Evolutionary conservation across 2,888 invertebrate species (phyloP).

Genomic region (Cephus sareptanus): DNA sequence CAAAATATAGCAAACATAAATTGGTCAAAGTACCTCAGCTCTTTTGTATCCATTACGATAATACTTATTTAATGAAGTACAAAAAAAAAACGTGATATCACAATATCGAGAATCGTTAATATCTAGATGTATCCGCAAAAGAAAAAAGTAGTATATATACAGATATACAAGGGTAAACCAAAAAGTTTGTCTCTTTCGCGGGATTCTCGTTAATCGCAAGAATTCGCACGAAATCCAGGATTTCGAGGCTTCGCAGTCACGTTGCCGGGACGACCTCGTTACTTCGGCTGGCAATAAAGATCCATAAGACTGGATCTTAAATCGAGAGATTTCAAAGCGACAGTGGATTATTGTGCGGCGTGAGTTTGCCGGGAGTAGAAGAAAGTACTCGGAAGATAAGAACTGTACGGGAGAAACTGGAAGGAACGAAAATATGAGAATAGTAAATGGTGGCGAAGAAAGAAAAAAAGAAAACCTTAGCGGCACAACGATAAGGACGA

Average conservation of each 20-base stretch:
- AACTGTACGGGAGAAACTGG: not conserved
- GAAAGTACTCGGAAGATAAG: not conserved
- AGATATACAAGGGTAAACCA: not conserved
- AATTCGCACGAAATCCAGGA: not conserved
- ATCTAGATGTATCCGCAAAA: not conserved
- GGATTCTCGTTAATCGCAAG: not conserved
- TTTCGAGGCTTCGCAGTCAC: not conserved
- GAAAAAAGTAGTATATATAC: not conserved
- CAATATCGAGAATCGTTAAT: not conserved
- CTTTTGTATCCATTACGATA: not conserved
- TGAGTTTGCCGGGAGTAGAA: not conserved
- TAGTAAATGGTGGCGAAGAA: not conserved
- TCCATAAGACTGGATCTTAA: not conserved
- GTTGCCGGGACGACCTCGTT: not conserved
- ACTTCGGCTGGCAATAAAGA: not conserved
- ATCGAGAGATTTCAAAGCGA: not conserved
- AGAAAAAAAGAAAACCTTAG: not conserved
- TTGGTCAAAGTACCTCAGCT: not conserved
- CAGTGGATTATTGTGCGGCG: not conserved
- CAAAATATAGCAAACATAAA: not conserved
- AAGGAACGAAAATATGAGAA: not conserved
- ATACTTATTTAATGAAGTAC: not conserved
- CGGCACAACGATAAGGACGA: slow-evolving; percentile 16
- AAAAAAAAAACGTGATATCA: too few species aligned
- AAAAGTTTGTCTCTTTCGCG: not conserved